These are phyloP conservation scores for Coluber constrictor DNA, from an alignment of 2,797 vertebrate genomes.

Conservation along the genomic window DNA sequence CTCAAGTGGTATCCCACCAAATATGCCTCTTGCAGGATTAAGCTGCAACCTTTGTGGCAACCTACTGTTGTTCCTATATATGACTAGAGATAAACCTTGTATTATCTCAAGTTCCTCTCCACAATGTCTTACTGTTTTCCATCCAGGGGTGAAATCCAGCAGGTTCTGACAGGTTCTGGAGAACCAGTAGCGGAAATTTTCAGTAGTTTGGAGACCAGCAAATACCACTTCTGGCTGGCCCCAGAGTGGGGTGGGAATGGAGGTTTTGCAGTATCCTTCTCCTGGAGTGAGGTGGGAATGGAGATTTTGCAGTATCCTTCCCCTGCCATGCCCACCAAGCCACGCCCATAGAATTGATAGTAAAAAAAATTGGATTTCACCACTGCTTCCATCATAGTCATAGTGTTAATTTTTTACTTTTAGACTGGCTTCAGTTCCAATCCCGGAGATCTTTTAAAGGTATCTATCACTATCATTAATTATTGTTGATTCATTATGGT, in stretches of 20 bases:
- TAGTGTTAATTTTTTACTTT: not conserved
- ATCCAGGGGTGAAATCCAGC: not conserved
- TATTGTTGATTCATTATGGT: not conserved
- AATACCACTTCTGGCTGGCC: too few relatives aligned
- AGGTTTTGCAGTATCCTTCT: too few relatives aligned
- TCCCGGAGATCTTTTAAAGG: conserved; percentile 22
- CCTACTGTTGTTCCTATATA: not conserved
- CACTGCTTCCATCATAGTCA: not conserved
- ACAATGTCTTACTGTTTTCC: not conserved
- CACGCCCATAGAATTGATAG: too few relatives aligned
- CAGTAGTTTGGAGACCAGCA: too few relatives aligned
- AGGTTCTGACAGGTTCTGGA: too few relatives aligned
- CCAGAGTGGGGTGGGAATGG: too few relatives aligned
- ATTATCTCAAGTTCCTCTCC: not conserved
- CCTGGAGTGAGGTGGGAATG: too few relatives aligned
- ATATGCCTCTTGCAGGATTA: not conserved
- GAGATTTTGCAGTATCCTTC: too few relatives aligned
- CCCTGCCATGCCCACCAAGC: too few relatives aligned
- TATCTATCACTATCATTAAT: not conserved
- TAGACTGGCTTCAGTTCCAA: not conserved
- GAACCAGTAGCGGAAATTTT: too few relatives aligned
- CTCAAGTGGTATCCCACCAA: not conserved
- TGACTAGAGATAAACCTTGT: not conserved
- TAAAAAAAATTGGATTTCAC: too few relatives aligned
- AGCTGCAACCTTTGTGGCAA: not conserved